Evolutionary conservation across 2,888 invertebrate genomes (phyloP).

Genomic region (Harmothoe impar): DNA sequence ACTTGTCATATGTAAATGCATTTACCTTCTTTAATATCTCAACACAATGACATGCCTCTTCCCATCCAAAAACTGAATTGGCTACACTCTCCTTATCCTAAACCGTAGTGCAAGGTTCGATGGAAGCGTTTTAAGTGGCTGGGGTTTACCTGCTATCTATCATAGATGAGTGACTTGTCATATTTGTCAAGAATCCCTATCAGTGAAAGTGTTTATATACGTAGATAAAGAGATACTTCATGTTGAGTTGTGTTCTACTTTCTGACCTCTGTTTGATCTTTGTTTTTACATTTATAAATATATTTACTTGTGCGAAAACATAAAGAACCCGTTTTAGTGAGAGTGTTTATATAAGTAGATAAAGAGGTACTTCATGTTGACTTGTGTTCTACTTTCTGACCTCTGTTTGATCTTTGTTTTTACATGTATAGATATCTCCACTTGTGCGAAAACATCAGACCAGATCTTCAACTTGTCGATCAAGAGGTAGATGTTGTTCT

Average conservation of each 20-base stretch:
- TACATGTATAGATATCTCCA: conserved; percentile 80
- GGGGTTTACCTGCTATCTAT: no score
- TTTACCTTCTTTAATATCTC: no score
- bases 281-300: conserved; percentile 77
- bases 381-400: background rate
- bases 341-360: background rate
- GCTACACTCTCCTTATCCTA: no score
- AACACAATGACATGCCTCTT: no score
- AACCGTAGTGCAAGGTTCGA: no score
- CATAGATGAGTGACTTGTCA: no score
- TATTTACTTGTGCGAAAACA: conserved; percentile 78
- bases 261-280: background rate
- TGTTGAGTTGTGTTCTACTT: background rate
- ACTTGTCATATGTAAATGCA: no score
- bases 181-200: no score
- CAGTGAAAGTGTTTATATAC: background rate
- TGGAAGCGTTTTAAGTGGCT: no score
- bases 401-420: conserved; percentile 63
- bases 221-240: background rate
- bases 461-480: conserved; percentile 79
- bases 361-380: background rate
- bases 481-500: conserved; percentile 76
- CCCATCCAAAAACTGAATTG: no score
- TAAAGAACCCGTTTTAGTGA: no score
- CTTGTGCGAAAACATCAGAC: conserved; percentile 78